A percentile compares a stretch with the other conserved stretches of the same genome.
Evolutionary conservation across 2,888 invertebrate genomes (phyloP).

Genomic region (Rutpela maculata): DNA sequence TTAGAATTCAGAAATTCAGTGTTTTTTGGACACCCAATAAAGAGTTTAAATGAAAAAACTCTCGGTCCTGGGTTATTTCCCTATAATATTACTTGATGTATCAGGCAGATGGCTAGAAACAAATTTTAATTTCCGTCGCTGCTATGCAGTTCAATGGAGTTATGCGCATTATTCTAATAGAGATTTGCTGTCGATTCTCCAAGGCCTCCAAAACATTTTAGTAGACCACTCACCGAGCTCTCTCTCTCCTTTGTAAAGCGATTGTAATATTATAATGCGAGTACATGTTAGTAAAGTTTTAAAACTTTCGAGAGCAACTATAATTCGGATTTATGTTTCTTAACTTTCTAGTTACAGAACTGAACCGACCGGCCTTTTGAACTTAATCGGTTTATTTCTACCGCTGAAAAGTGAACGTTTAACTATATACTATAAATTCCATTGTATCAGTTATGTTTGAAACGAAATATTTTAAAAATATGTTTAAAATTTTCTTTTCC

Average conservation of each 20-base stretch:
- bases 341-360: conserved; percentile 45
- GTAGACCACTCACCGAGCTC: too few species aligned
- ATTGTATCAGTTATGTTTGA: too few species aligned
- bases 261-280: not conserved
- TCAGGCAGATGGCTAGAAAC: not conserved
- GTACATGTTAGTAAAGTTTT: conserved; percentile 5
- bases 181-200: conserved; percentile 23
- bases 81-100: too few species aligned
- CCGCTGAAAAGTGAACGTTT: too few species aligned
- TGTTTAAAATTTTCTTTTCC: too few species aligned
- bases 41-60: too few species aligned
- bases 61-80: too few species aligned
- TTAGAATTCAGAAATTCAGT: too few species aligned
- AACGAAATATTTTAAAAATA: too few species aligned
- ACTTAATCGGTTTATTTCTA: conserved; percentile 42
- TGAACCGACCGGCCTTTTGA: conserved; percentile 47
- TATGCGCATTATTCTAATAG: conserved; percentile 28
- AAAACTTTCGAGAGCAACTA: conserved; percentile 46
- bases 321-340: conserved; percentile 53
- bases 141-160: conserved; percentile 19
- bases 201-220: conserved; percentile 20
- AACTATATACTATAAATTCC: too few species aligned
- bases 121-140: conserved; percentile 17
- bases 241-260: not conserved
- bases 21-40: too few species aligned